These are phyloP conservation scores for Cryptophagus acutangulus DNA, from an alignment of 2,888 invertebrate species.

Conservation along the genomic window DNA sequence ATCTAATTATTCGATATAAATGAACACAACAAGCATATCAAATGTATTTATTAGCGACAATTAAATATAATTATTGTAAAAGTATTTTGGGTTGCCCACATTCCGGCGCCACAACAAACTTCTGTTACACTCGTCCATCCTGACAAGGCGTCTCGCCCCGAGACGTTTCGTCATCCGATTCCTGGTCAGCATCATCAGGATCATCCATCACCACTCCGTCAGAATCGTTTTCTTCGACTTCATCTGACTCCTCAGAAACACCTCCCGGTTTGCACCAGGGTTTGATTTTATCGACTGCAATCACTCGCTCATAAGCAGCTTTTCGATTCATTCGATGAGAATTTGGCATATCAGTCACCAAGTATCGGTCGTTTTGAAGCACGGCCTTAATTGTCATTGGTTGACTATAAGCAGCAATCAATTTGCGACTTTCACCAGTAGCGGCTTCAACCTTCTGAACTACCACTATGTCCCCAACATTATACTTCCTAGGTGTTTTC, in stretches of 20 bases:
- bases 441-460: slow-evolving; percentile 17
- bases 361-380: slow-evolving; percentile 21
- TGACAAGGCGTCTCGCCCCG: no score
- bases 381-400: slow-evolving; percentile 21
- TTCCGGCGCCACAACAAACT: no score
- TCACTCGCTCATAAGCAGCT: slow-evolving; percentile 19
- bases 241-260: slow-evolving; percentile 17
- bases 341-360: slow-evolving; percentile 18
- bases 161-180: no score
- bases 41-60: no score
- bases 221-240: slow-evolving; percentile 17
- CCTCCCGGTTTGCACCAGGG: slow-evolving; percentile 20
- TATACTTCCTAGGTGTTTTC: slow-evolving; percentile 12
- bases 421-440: slow-evolving; percentile 18
- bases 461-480: slow-evolving; percentile 20
- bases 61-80: no score
- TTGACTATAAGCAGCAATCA: slow-evolving; percentile 17
- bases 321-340: slow-evolving; percentile 11
- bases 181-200: no score
- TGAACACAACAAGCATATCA: no score
- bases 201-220: no score
- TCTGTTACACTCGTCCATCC: no score
- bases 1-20: no score
- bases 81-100: no score
- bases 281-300: slow-evolving; percentile 22